Percentiles rank a stretch among this genome's conserved stretches.
Evolutionary conservation across 1,140 invertebrate species (phyloP).

Genomic region (Cataglyphis hispanica): DNA sequence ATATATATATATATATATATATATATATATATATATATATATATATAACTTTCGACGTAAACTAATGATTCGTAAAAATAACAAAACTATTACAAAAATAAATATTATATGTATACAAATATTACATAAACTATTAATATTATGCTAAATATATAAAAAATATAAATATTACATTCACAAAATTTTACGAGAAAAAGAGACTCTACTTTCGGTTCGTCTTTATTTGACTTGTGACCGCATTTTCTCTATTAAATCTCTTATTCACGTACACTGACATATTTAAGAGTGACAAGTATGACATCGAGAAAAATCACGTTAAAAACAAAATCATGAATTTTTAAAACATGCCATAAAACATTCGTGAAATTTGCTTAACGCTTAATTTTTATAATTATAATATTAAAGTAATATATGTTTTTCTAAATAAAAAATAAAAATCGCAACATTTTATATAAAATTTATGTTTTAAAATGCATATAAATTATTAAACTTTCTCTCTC

Average conservation of each 20-base stretch:
- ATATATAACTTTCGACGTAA: neutral
- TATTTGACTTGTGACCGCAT: constrained; percentile 28
- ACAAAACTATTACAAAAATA: neutral
- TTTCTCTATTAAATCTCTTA: constrained; percentile 54
- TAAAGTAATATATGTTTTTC: neutral
- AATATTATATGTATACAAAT: neutral
- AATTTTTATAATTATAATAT: neutral
- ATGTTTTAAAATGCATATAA: no score
- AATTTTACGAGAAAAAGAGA: neutral
- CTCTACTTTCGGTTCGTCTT: neutral
- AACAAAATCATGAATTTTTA: neutral
- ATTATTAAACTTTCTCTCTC: no score
- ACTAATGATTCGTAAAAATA: neutral
- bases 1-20: neutral
- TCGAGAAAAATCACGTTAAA: neutral
- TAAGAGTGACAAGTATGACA: constrained; percentile 44
- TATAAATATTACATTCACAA: constrained; percentile 12
- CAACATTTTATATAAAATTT: no score
- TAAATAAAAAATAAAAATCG: no score
- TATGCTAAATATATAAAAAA: neutral
- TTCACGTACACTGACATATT: constrained; percentile 42
- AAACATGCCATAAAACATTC: neutral
- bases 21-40: no score
- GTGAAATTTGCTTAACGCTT: neutral
- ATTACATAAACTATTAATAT: neutral